Evolutionary conservation across 23 tunicate genomes (phyloP).

Genomic region (Halocynthia roretzi): DNA sequence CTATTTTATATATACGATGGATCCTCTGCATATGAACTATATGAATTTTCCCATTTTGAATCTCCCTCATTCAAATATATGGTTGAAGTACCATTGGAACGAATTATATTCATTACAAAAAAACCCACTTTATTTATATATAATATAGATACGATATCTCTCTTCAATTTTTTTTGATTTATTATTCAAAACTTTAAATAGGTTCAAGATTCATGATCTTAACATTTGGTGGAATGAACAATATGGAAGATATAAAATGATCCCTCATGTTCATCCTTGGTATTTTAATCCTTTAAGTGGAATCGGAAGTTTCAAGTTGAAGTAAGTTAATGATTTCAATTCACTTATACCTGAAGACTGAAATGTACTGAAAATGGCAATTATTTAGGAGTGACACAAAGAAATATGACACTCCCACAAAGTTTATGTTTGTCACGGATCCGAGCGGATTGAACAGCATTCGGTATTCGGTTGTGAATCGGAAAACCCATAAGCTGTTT

Average conservation of each 20-base stretch:
- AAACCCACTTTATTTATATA: too few species aligned
- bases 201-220: too few species aligned
- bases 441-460: conserved; percentile 44
- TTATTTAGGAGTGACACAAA: neutral
- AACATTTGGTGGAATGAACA: neutral
- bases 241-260: conserved; percentile 92
- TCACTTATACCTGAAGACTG: neutral
- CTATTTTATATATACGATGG: too few species aligned
- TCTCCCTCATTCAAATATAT: too few species aligned
- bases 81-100: too few species aligned
- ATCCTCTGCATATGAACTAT: too few species aligned
- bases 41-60: too few species aligned
- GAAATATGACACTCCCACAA: neutral
- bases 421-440: neutral
- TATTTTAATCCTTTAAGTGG: conserved; percentile 74
- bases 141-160: too few species aligned
- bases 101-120: too few species aligned
- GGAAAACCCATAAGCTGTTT: conserved; percentile 27
- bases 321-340: neutral
- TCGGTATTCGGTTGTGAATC: conserved; percentile 19
- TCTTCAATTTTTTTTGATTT: too few species aligned
- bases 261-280: conserved; percentile 93
- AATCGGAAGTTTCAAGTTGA: conserved; percentile 34
- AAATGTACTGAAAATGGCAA: too few species aligned
- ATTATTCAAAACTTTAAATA: too few species aligned